phyloP scores from a whole-genome alignment of 2,888 invertebrate species.

The Acanthoscelides obtectus region DNA sequence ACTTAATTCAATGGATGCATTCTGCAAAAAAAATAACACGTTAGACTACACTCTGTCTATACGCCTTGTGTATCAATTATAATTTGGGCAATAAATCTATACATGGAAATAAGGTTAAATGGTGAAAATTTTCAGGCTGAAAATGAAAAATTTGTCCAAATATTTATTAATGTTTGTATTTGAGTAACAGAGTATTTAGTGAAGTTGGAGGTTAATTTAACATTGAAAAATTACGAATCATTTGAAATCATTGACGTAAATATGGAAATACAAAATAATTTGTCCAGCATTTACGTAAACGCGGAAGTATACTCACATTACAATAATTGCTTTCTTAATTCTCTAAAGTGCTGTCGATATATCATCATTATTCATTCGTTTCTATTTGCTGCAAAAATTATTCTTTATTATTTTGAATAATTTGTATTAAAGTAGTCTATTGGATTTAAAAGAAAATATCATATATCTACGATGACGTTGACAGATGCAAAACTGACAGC shows the following conservation, averaged over 20 bases:
- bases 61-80: too few relatives aligned
- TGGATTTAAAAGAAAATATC: background rate
- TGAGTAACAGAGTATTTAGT: background rate
- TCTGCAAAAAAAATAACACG: background rate
- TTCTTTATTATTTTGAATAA: background rate
- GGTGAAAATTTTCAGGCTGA: background rate
- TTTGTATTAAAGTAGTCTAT: background rate
- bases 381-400: background rate
- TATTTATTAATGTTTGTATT: background rate
- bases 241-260: constrained; percentile 24
- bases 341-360: background rate
- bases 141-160: background rate
- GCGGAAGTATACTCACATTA: background rate
- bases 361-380: background rate
- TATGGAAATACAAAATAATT: constrained; percentile 12
- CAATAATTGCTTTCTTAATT: background rate
- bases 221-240: constrained; percentile 18
- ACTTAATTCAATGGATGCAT: background rate
- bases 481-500: too few relatives aligned
- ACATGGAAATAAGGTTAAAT: background rate
- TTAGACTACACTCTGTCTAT: too few relatives aligned
- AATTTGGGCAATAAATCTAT: too few relatives aligned
- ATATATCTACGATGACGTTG: background rate
- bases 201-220: background rate
- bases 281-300: background rate